Percentiles rank a stretch among this genome's conserved stretches.
phyloP scores from a whole-genome alignment of 1,140 invertebrate species.

The Neoseiulus cucumeris region DNA sequence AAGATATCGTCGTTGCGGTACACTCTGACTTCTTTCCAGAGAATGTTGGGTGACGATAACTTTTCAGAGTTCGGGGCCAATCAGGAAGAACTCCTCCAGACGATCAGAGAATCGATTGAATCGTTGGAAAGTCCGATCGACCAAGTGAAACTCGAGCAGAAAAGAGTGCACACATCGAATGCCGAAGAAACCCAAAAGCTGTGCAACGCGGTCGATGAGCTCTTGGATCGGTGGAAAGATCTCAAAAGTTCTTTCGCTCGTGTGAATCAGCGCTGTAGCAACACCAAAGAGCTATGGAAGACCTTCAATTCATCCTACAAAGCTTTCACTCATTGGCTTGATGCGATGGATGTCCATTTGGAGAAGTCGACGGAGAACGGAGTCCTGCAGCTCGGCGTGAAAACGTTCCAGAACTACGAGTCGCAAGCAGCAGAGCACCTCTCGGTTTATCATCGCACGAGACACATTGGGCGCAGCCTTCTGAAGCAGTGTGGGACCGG shows the following conservation, averaged over 20 bases:
- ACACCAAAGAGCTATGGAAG: constrained; percentile 39
- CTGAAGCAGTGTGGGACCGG: constrained; percentile 17
- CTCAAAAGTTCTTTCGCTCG: constrained; percentile 13
- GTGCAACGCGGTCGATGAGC: not conserved
- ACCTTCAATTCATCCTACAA: constrained; percentile 39
- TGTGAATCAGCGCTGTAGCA: constrained; percentile 33
- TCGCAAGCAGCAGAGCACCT: constrained; percentile 5
- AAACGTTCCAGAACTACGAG: constrained; percentile 7
- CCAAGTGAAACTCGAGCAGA: not conserved
- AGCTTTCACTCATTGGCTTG: constrained; percentile 38
- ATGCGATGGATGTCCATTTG: not conserved
- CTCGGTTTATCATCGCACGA: not conserved
- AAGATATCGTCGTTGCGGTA: not conserved
- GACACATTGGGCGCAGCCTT: constrained; percentile 22
- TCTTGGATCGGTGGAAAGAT: not conserved
- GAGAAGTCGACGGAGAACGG: not conserved
- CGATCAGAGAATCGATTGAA: not conserved
- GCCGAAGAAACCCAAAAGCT: not conserved
- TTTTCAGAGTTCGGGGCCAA: not conserved
- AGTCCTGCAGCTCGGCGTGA: not conserved
- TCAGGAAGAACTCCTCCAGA: not conserved
- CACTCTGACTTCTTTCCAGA: not conserved
- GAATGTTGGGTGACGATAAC: not conserved
- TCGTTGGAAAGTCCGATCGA: not conserved
- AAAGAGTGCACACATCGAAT: not conserved